Evolutionary conservation across 1,140 invertebrate species (phyloP), one percentile per base, ranked within the genome.

Genomic region (Samia ricini): DNA sequence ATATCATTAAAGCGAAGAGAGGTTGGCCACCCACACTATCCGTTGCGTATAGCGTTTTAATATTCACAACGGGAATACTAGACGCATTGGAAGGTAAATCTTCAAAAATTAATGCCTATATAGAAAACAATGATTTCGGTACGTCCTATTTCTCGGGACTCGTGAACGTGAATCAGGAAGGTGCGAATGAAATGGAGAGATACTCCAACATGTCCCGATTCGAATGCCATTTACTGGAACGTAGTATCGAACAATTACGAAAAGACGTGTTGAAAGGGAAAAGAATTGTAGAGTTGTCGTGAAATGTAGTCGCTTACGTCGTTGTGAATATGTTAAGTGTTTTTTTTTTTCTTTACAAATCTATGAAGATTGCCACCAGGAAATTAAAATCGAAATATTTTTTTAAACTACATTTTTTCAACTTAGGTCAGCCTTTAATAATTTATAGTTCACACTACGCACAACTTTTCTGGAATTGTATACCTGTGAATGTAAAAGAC

Each of bases 11-110:
- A 61, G 93, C 93, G 8, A 95, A 94, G 74, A 92, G 91, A 58
- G 91, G 77, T 10, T 93, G 93, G 57, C 93, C 93, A 12, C 94
- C 94, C 4, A 94, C 94, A 2, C 77, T 95, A 20, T 94, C 94
- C 0, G 93, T 94, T 91, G 94, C 94, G 0, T 94, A 91, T 69
- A 93, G 94, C 64, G 94, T 91, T 20, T 91, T 93, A 21, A 26
- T 66, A 5, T 72, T 69, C 23, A 60, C 58, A 19, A 58, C 29
- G 24, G 56, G 60, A 19, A 57, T 70, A 26, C 49, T 71, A 0
- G 49, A 65, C 20, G 74, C 65, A 12, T 36, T 74, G 24, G 26
- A 74, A 6, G 79, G 79, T 8, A 56, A 54, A 15, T 55, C 62
- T 0, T 57, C 66, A 0, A 61, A 66, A 61, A 63, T 85, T 0